Base-by-base conservation (phyloP, 2,113 vertebrate species). In the Bambusicola thoracicus region DNA sequence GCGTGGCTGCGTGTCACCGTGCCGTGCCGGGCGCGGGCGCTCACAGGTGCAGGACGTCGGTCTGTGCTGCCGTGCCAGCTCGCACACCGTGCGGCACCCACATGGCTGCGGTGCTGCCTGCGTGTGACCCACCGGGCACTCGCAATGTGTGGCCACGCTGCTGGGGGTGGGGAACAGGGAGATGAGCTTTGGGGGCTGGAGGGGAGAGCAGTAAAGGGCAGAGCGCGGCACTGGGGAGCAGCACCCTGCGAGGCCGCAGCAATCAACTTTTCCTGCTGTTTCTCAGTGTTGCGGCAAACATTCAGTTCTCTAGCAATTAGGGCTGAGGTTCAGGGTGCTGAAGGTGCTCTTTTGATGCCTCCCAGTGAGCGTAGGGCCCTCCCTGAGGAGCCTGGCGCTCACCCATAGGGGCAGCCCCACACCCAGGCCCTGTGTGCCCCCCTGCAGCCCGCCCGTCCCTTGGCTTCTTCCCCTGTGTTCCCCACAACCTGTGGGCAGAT, bases 401-500 rank as follows among this genome's bases (percentile, higher is more conserved):
- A 34, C n/a, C 56, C 56, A 19, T 30, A 6, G 19, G 43, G 43
- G n/a, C 25, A 58, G 55, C 55, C 55, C 30, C 18, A 30, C 17
- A 9, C 30, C 55, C 55, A n/a, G 30, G 18, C 10, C 17, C 55
- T n/a, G 55, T 12, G 55, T 32, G 55, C 55, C 55, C 55, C 18
- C 4, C 19, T 6, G 18, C 30, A 16, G 20, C 55, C 18, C 18
- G 4, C 55, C 32, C 84, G 85, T 58, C 44, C 34, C 75, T 97
- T 86, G 89, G 90, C 81, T 2, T 89, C 98, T 98, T 98, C 98
- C 97, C 97, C 96, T 97, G 98, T 99, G 99, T 99, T 98, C 98
- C 98, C 98, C 98, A 96, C 98, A 98, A 98, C 98, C 98, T 98
- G 98, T 97, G 98, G 97, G 96, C 97, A 98, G 98, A 99, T 99